phyloP scores from a whole-genome alignment of 2,797 vertebrate species.

The Argentina silus region DNA sequence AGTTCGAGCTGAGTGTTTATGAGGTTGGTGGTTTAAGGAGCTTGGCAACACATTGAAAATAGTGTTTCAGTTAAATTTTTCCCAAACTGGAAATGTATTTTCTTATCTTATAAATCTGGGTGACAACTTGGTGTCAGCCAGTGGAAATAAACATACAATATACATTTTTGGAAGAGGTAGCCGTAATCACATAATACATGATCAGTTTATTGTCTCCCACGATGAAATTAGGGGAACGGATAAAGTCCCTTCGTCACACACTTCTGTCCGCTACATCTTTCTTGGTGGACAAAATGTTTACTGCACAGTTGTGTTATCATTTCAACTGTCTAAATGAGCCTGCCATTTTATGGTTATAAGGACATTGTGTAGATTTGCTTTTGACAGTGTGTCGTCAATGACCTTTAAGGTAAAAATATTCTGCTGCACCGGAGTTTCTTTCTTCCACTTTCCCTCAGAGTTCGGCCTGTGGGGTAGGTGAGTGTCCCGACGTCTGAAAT shows the following conservation, averaged over 20 bases:
- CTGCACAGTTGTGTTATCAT: no score
- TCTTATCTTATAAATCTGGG: background rate
- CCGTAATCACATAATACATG: background rate
- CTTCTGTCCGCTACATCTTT: no score
- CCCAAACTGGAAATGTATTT: background rate
- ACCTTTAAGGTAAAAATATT: slow-evolving; percentile 56
- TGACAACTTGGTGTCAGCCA: background rate
- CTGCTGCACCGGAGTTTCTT: background rate
- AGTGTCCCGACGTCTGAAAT: slow-evolving; percentile 54
- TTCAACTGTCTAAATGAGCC: no score
- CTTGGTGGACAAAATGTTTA: no score
- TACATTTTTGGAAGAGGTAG: background rate
- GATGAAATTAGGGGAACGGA: no score
- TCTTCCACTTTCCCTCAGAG: slow-evolving; percentile 34
- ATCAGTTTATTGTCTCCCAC: background rate
- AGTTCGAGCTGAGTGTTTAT: slow-evolving; percentile 50
- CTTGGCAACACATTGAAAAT: slow-evolving; percentile 6
- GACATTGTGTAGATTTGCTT: no score
- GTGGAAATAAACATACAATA: background rate
- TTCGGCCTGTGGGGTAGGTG: slow-evolving; percentile 49
- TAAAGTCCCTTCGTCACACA: no score
- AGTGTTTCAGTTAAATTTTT: background rate
- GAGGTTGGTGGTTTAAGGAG: slow-evolving; percentile 35
- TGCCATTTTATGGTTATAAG: no score
- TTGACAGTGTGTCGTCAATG: slow-evolving; percentile 38